phyloP scores from a whole-genome alignment of 2,888 invertebrate genomes.

The Saturnia japonica region DNA sequence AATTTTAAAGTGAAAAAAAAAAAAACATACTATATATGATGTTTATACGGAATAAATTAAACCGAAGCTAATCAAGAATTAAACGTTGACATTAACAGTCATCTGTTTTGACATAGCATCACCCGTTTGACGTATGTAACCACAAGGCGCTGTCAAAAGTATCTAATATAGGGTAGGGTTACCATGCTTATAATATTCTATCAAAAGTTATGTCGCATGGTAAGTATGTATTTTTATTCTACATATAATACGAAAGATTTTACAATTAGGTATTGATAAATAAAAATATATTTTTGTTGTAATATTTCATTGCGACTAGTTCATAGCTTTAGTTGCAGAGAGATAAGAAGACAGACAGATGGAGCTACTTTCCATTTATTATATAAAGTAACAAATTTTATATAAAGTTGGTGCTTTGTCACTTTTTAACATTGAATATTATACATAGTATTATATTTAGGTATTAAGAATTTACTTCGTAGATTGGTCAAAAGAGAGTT shows the following conservation, averaged over 20 bases:
- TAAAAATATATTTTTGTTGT: neutral
- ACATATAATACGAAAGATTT: neutral
- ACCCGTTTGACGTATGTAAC: conserved; percentile 20
- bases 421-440: no score
- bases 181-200: conserved; percentile 9
- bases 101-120: conserved; percentile 21
- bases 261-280: neutral
- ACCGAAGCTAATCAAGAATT: conserved; percentile 20
- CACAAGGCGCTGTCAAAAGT: conserved; percentile 18
- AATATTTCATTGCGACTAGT: neutral
- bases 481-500: neutral
- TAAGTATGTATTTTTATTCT: neutral
- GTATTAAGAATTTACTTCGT: no score
- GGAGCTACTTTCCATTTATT: no score
- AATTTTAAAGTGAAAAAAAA: no score
- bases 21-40: neutral
- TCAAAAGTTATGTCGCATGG: neutral
- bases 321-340: no score
- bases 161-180: conserved; percentile 18
- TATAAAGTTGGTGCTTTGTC: no score
- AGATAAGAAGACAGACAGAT: no score
- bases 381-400: neutral
- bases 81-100: conserved; percentile 21
- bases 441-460: no score
- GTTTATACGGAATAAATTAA: conserved; percentile 15